Percentiles rank a stretch among this genome's conserved stretches.
These are phyloP conservation scores for Typhlichthys subterraneus DNA, from an alignment of 2,797 vertebrate species.

Conservation along the genomic window DNA sequence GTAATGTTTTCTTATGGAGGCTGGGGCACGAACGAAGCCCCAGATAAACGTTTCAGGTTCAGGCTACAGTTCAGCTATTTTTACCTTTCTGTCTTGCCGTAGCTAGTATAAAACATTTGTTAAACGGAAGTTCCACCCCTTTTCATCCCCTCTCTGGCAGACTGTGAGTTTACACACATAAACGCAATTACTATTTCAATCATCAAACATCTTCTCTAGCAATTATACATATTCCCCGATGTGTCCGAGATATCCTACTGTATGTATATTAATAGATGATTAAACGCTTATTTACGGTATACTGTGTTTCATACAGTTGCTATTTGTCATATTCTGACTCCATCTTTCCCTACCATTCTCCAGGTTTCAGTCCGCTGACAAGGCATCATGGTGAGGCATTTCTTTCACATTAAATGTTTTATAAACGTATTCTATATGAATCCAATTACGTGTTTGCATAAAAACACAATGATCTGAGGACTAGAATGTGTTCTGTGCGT, in stretches of 20 bases:
- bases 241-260: rapidly evolving
- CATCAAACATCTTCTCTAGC: conserved; percentile 59
- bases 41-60: no score
- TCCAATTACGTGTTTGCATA: rapidly evolving
- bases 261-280: rapidly evolving
- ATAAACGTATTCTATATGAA: rapidly evolving
- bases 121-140: conserved; percentile 79
- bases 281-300: conserved; percentile 3
- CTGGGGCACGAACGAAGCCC: no score
- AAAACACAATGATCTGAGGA: rapidly evolving
- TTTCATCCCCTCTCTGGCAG: conserved; percentile 49
- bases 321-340: conserved; percentile 29
- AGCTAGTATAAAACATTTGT: conserved; percentile 15
- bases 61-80: neutral
- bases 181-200: conserved; percentile 42
- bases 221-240: rapidly evolving
- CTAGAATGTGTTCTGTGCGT: neutral
- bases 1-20: no score
- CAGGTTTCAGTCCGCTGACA: conserved; percentile 63
- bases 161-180: conserved; percentile 55
- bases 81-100: conserved; percentile 64
- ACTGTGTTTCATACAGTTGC: neutral
- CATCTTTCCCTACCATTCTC: conserved; percentile 33
- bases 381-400: conserved; percentile 72
- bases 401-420: rapidly evolving